Evolutionary conservation across 2,113 vertebrate genomes (phyloP).

Genomic region (Eonycteris spelaea): DNA sequence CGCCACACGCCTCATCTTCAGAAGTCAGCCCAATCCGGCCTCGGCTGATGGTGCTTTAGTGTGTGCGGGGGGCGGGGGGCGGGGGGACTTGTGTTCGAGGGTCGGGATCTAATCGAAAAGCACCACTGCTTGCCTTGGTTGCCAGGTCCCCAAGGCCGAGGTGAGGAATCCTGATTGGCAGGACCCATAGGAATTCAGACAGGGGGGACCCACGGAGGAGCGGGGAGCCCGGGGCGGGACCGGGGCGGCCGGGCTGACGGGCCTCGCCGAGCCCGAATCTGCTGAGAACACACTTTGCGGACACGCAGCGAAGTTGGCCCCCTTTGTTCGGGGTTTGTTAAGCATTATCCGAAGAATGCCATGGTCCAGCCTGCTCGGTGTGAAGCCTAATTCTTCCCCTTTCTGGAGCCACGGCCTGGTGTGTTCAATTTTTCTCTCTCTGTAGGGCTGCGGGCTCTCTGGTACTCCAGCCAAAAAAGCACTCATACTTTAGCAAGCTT

Average conservation of each 20-base stretch:
- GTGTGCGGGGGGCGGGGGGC: background rate
- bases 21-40: background rate
- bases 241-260: constrained; percentile 75
- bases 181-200: constrained; percentile 73
- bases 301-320: constrained; percentile 86
- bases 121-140: constrained; percentile 69
- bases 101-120: constrained; percentile 54
- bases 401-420: constrained; percentile 90
- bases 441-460: constrained; percentile 87
- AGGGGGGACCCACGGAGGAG: constrained; percentile 53
- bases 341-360: constrained; percentile 91
- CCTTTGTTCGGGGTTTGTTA: constrained; percentile 90
- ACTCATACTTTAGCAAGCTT: constrained; percentile 91
- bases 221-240: constrained; percentile 72
- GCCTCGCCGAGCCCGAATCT: constrained; percentile 85
- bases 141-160: constrained; percentile 71
- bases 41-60: background rate
- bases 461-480: constrained; percentile 86
- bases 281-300: constrained; percentile 90
- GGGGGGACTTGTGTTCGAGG: background rate
- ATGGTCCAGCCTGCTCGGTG: constrained; percentile 88
- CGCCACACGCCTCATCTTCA: background rate
- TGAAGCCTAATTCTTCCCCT: constrained; percentile 90
- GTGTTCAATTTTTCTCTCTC: constrained; percentile 91
- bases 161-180: constrained; percentile 80